Conservation (phyloP, 2,797 vertebrate species). For the Siniperca scherzeri region DNA sequence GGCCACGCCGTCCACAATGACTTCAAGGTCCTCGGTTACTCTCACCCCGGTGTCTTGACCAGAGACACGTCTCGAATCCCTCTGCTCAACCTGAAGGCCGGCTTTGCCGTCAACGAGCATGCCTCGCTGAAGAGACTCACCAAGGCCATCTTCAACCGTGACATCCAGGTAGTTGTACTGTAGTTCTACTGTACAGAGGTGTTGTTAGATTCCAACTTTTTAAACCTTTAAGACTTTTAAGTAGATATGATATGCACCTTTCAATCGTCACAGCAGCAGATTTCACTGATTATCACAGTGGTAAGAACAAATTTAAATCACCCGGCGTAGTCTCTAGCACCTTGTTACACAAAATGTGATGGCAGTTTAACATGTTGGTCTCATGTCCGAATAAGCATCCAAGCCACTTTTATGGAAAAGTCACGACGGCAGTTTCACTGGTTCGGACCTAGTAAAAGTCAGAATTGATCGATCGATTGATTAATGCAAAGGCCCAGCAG, state of each 20-base stretch:
- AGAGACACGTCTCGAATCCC: constrained; percentile 92
- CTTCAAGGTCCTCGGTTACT: constrained; percentile 91
- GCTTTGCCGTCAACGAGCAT: constrained; percentile 75
- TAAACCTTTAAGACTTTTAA: not conserved
- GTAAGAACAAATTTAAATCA: not conserved
- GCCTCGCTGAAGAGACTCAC: constrained; percentile 91
- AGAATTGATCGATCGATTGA: too few species aligned
- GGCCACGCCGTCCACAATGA: constrained; percentile 94
- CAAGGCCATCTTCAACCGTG: constrained; percentile 89
- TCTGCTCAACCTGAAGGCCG: constrained; percentile 88
- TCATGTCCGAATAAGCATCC: not conserved
- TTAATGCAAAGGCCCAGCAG: too few species aligned
- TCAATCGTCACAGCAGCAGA: not conserved
- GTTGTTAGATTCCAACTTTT: too few species aligned
- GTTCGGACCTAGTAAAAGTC: too few species aligned
- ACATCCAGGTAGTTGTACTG: constrained; percentile 90
- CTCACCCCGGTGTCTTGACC: constrained; percentile 88
- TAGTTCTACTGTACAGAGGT: too few species aligned
- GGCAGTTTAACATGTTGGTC: not conserved
- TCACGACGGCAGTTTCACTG: not conserved
- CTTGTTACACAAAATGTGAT: not conserved
- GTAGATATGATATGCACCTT: not conserved
- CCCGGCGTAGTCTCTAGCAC: not conserved
- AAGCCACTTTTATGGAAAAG: not conserved
- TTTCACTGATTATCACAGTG: not conserved